A percentile compares a stretch with the other conserved stretches of the same genome.
phyloP scores from a whole-genome alignment of 2,113 vertebrate genomes.

The Stegostoma tigrinum region DNA sequence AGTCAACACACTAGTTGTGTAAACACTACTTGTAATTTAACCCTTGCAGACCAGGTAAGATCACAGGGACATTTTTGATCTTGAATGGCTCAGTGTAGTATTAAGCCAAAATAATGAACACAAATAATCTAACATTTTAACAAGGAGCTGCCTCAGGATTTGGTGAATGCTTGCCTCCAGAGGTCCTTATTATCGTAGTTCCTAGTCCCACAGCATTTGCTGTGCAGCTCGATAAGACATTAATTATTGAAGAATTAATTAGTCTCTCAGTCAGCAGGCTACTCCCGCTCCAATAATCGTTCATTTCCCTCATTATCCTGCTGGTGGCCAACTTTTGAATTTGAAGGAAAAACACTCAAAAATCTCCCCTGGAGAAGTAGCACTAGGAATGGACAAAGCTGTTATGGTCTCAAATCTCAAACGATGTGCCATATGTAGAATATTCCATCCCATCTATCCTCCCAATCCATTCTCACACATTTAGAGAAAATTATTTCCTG shows the following conservation, averaged over 20 bases:
- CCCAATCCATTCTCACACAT: background rate
- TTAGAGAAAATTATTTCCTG: background rate
- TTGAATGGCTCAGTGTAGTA: background rate
- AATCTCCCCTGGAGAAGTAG: background rate
- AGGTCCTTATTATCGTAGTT: background rate
- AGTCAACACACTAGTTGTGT: background rate
- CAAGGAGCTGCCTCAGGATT: background rate
- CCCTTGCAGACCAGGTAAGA: background rate
- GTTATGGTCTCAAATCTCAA: background rate
- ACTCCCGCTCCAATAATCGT: background rate
- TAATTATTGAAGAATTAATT: constrained; percentile 9
- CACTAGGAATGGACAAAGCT: background rate
- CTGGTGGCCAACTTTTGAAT: background rate
- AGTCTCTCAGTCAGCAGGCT: background rate
- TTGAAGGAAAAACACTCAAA: background rate
- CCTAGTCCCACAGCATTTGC: background rate
- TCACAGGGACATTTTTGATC: background rate
- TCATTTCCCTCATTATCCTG: background rate
- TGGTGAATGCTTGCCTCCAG: background rate
- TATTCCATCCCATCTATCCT: background rate
- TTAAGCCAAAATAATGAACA: background rate
- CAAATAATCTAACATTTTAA: background rate
- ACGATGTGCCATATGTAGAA: background rate
- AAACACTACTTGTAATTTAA: too few species aligned
- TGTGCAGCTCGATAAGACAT: background rate